These are phyloP conservation scores for Cheilosia vernalis DNA, from an alignment of 2,888 invertebrate species.

Conservation along the genomic window DNA sequence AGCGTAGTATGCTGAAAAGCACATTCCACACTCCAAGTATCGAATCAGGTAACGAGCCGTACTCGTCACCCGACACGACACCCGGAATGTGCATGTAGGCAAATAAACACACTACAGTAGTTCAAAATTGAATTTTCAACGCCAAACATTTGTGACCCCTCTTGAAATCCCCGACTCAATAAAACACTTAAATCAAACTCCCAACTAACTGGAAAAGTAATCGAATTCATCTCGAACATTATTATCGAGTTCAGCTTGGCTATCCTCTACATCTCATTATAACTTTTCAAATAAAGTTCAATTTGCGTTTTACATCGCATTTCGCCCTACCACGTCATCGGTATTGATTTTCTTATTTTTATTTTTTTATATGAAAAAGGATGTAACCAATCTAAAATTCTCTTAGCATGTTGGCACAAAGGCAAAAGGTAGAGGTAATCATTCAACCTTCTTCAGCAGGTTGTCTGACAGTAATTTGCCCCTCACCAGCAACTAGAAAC, in stretches of 20 bases:
- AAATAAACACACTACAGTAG: no score
- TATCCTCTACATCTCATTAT: slow-evolving; percentile 57
- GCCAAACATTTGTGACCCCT: no score
- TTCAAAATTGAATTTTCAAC: no score
- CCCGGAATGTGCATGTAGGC: no score
- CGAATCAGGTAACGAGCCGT: no score
- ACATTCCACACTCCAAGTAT: no score
- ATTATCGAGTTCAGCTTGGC: slow-evolving; percentile 42
- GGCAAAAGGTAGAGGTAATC: background rate
- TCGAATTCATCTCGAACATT: slow-evolving; percentile 26
- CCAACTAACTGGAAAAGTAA: slow-evolving; percentile 12
- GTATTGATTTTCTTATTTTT: background rate
- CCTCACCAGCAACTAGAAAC: slow-evolving; percentile 7
- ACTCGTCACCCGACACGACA: no score
- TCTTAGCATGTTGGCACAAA: slow-evolving; percentile 22
- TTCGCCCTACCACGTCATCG: background rate
- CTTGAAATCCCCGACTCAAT: no score
- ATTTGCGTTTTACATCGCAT: slow-evolving; percentile 11
- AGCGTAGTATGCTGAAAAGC: no score
- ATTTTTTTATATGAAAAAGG: background rate
- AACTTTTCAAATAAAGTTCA: slow-evolving; percentile 66
- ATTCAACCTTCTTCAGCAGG: background rate
- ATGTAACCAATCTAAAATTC: slow-evolving; percentile 10
- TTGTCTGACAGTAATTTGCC: background rate
- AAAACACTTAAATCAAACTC: no score